Conservation (phyloP, 2,888 invertebrate genomes). For the Coremacera marginata region DNA sequence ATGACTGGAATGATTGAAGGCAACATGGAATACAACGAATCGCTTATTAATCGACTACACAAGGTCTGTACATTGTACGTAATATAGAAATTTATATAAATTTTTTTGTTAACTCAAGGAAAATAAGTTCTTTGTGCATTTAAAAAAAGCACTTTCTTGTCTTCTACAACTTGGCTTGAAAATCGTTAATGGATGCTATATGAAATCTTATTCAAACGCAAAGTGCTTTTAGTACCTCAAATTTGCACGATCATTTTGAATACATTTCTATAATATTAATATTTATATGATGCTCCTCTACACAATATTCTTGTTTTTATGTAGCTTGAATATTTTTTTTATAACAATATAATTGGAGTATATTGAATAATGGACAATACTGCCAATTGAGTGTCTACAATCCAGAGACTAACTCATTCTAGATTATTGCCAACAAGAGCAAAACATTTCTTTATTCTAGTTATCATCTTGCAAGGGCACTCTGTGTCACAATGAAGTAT, state of each 20-base stretch:
- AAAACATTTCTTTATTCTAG: background rate
- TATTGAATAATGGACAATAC: constrained; percentile 13
- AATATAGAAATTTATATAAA: constrained; percentile 43
- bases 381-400: constrained; percentile 39
- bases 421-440: constrained; percentile 30
- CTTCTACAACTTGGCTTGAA: constrained; percentile 46
- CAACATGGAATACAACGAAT: constrained; percentile 90
- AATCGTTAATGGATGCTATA: constrained; percentile 56
- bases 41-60: constrained; percentile 87
- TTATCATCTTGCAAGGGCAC: background rate
- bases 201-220: constrained; percentile 44
- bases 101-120: background rate
- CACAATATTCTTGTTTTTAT: background rate
- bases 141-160: constrained; percentile 49
- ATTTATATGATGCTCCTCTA: constrained; percentile 3
- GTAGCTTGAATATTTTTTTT: background rate
- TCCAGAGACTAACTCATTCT: constrained; percentile 39
- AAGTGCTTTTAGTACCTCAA: constrained; percentile 42
- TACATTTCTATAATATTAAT: constrained; percentile 25
- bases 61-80: constrained; percentile 75
- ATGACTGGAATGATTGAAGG: constrained; percentile 97
- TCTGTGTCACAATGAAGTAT: background rate
- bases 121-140: constrained; percentile 31
- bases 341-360: constrained; percentile 39
- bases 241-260: constrained; percentile 42